Base-by-base conservation (phyloP, 2,888 invertebrate species). In the Bibio marci region DNA sequence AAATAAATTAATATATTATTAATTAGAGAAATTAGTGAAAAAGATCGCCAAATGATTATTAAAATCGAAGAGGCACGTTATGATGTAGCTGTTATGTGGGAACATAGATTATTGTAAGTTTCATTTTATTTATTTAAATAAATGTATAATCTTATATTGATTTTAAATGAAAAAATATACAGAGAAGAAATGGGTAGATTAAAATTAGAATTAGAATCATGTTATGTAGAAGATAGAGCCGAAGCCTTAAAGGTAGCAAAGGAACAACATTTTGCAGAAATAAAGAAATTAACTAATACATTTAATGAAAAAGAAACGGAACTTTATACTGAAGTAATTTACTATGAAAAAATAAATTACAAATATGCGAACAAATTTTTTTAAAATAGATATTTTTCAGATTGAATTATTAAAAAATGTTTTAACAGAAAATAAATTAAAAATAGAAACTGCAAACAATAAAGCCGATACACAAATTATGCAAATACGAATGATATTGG, bases 381-480 rank as follows among this genome's bases (percentile, higher is more conserved):
- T 12, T 28, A 28, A 37, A 13, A 30, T n/a, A 15, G 22, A 40
- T 31, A 15, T 7, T 22, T 35, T 26, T 25, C 34, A 82, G 80
- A 71, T 80, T 46, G 69, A 73, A 40, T 68, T 67, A 45, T 57
- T 82, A 6, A 76, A 78, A 58, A 68, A 71, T 45, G 66, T 68
- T n/a, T 53, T 81, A 25, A 63, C 69, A 2, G 70, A 69, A 34
- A 80, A 77, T 50, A 78, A 81, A 43, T 61, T 69, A 1, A 75
- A 74, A 39, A 58, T 78, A 35, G 64, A 71, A 0, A 68, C 67
- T 35, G 68, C 71, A 0, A 69, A 73, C 54, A 70, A 75, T 42
- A 71, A 71, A 45, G 72, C 78, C 0, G 80, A 80, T 55, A 67
- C 73, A 58, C 75, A 78, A 51, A 64, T 76, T 35, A 60, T 78